These are phyloP conservation scores for Oryzias dopingdopingensis DNA, from an alignment of 2,797 vertebrate species.

Conservation along the genomic window DNA sequence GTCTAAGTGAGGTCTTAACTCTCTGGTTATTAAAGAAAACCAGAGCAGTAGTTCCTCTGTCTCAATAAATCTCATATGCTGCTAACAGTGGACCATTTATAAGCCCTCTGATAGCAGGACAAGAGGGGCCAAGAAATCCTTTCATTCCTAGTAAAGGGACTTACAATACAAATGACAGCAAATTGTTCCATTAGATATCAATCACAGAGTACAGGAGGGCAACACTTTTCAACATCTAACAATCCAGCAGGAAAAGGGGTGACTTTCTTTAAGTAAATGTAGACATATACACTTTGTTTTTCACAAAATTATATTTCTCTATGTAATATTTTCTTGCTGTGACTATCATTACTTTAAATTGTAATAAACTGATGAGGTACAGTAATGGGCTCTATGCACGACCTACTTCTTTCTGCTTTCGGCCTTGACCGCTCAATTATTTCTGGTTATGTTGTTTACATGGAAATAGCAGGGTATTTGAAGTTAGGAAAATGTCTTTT, in stretches of 20 bases:
- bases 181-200: slow-evolving; percentile 33
- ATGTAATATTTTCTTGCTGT: no score
- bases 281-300: no score
- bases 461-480: no score
- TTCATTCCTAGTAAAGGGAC: slow-evolving; percentile 28
- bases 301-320: no score
- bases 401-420: no score
- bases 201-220: slow-evolving; percentile 20
- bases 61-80: slow-evolving; percentile 59
- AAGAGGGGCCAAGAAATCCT: neutral
- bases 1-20: slow-evolving; percentile 63
- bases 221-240: no score
- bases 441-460: no score
- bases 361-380: no score
- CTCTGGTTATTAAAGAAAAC: slow-evolving; percentile 65
- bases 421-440: no score
- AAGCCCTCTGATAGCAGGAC: slow-evolving; percentile 33
- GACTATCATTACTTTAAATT: no score
- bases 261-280: slow-evolving; percentile 11
- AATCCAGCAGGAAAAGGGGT: slow-evolving; percentile 10
- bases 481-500: no score
- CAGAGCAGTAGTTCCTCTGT: slow-evolving; percentile 40
- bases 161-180: slow-evolving; percentile 35
- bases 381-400: no score
- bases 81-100: slow-evolving; percentile 61